phyloP scores from a whole-genome alignment of 2,797 vertebrate genomes.

The Manis javanica region DNA sequence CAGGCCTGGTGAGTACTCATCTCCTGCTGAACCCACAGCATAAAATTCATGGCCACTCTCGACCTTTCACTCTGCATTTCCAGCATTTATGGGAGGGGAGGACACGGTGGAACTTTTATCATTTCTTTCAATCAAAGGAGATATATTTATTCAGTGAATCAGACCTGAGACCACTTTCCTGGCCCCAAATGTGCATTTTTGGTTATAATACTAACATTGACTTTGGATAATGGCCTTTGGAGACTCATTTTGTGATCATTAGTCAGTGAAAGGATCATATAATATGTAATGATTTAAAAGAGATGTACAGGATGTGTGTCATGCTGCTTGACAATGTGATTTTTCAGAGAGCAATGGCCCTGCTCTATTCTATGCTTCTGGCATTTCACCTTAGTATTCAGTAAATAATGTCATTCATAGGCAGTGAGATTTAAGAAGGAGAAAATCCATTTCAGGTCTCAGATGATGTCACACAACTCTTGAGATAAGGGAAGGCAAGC shows the following conservation, averaged over 20 bases:
- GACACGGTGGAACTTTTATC: not conserved
- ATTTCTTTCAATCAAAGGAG: conserved; percentile 3
- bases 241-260: not conserved
- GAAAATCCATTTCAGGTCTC: not conserved
- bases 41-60: not conserved
- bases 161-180: not conserved
- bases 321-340: not conserved
- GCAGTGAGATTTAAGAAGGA: not conserved
- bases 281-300: not conserved
- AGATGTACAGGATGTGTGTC: not conserved
- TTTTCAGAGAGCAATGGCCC: not conserved
- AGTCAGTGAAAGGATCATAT: not conserved
- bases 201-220: not conserved
- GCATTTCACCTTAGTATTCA: not conserved
- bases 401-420: not conserved
- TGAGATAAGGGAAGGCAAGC: not conserved
- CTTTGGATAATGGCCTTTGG: conserved; percentile 33
- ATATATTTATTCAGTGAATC: not conserved
- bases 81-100: not conserved
- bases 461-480: not conserved
- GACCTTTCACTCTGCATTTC: not conserved
- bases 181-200: not conserved
- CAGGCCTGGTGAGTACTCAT: not conserved
- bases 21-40: not conserved
- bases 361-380: not conserved